Conservation (phyloP, 2,888 invertebrate genomes). For the Lysandra coridon region DNA sequence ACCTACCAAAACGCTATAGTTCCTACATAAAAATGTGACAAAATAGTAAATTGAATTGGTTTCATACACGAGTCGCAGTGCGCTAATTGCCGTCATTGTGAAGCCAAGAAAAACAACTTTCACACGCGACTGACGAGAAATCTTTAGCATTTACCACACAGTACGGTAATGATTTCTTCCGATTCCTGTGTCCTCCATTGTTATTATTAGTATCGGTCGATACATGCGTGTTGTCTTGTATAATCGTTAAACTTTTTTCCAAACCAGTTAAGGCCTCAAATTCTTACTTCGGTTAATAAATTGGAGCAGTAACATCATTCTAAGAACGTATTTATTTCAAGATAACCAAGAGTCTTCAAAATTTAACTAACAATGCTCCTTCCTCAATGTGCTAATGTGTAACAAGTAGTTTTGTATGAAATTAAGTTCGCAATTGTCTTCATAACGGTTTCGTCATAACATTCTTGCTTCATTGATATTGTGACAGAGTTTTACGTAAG, state of each 20-base stretch:
- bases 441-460: conserved; percentile 57
- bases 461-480: conserved; percentile 52
- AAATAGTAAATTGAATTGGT: conserved; percentile 27
- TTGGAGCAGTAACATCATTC: neutral
- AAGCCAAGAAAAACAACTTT: conserved; percentile 71
- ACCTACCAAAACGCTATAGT: neutral
- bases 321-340: neutral
- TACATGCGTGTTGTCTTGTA: conserved; percentile 3
- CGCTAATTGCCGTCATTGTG: conserved; percentile 43
- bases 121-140: conserved; percentile 65
- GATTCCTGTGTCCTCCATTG: conserved; percentile 45
- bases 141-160: conserved; percentile 48
- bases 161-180: conserved; percentile 58
- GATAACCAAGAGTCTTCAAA: neutral
- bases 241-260: neutral
- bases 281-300: neutral
- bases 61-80: neutral
- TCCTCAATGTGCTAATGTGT: neutral
- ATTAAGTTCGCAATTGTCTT: conserved; percentile 37
- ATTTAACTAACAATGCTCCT: neutral
- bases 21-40: conserved; percentile 12
- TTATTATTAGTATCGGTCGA: neutral
- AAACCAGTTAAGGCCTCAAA: neutral
- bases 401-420: conserved; percentile 20
- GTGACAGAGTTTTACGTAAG: conserved; percentile 74